These are phyloP conservation scores for Parus major DNA, from an alignment of 2,113 vertebrate genomes.

Conservation along the genomic window DNA sequence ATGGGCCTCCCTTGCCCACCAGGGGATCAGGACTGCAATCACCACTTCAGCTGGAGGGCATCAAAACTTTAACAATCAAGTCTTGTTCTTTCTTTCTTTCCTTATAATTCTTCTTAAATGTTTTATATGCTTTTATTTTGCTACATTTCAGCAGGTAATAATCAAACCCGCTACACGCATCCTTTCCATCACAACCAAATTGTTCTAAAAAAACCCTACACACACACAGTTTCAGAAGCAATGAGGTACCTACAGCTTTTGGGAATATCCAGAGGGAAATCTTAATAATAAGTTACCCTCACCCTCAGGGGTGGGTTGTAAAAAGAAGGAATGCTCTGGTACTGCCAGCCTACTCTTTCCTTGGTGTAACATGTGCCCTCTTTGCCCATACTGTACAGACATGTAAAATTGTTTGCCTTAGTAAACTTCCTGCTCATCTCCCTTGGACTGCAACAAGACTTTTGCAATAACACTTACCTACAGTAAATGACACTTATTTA, in stretches of 20 bases:
- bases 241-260: no score
- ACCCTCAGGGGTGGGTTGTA: neutral
- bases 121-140: neutral
- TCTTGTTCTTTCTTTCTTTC: no score
- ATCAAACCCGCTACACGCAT: neutral
- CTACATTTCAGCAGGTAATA: neutral
- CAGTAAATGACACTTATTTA: neutral
- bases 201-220: neutral
- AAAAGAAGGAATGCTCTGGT: neutral
- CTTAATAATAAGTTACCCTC: neutral
- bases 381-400: neutral
- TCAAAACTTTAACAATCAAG: neutral
- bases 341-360: neutral
- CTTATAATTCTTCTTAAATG: no score
- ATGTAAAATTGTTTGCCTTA: neutral
- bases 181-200: neutral
- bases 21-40: neutral
- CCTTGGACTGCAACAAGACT: neutral
- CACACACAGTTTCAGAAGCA: neutral
- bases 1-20: neutral
- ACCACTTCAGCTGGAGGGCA: neutral
- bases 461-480: neutral
- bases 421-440: neutral
- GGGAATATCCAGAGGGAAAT: no score
- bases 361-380: accelerated